A percentile compares a stretch with the other conserved stretches of the same genome.
Conservation (phyloP, 2,113 vertebrate genomes). For the Butorides virescens region DNA sequence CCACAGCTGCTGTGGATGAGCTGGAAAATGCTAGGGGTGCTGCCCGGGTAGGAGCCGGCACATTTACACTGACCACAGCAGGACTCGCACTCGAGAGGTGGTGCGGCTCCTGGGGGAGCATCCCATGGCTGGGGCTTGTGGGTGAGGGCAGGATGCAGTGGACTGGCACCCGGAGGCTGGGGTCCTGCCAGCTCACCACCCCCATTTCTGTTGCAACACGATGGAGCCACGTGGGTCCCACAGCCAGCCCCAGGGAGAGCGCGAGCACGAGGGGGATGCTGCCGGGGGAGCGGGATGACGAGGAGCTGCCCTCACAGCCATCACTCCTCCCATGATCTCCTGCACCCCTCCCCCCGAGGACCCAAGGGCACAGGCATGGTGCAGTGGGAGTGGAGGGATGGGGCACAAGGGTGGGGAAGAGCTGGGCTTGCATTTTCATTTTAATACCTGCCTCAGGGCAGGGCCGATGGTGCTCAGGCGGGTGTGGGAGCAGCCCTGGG, state of each 20-base stretch:
- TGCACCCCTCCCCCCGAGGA: not conserved
- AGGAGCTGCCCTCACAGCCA: not conserved
- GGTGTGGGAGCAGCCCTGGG: not conserved
- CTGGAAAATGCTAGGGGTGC: not conserved
- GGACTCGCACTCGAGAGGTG: rapidly evolving
- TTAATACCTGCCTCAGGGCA: not conserved
- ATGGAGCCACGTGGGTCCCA: not conserved
- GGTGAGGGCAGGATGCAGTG: not conserved
- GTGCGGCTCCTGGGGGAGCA: not conserved
- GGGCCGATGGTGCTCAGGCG: not conserved
- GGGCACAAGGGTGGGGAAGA: not conserved
- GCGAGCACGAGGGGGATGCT: rapidly evolving
- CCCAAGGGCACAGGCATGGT: not conserved
- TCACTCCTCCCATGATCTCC: not conserved
- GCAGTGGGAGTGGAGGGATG: not conserved
- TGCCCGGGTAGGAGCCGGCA: rapidly evolving
- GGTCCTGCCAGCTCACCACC: not conserved
- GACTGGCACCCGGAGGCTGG: not conserved
- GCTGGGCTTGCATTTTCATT: not conserved
- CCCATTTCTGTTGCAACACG: not conserved
- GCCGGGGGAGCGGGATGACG: rapidly evolving
- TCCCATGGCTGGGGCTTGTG: not conserved
- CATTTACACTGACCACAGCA: not conserved
- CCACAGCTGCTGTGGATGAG: not conserved
- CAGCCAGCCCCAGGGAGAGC: not conserved